These are phyloP conservation scores for Synanthedon formicaeformis DNA, from an alignment of 2,888 invertebrate genomes.

Conservation along the genomic window DNA sequence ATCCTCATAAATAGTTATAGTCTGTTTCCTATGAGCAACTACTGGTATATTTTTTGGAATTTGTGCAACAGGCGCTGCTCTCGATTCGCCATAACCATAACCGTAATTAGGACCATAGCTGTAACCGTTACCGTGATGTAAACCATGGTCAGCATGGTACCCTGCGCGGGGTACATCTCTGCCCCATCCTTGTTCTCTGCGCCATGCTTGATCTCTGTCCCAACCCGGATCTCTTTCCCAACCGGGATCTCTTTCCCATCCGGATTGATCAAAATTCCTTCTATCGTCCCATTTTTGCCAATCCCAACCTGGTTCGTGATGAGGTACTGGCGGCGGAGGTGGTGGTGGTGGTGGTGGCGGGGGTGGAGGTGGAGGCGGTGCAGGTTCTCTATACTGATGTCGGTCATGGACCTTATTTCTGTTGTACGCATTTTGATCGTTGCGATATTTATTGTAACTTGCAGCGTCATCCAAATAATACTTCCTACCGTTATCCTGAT, in stretches of 20 bases:
- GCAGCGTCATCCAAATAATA: slow-evolving; percentile 56
- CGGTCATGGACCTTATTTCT: slow-evolving; percentile 45
- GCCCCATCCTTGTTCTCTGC: slow-evolving; percentile 26
- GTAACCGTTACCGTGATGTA: slow-evolving; percentile 51
- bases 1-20: slow-evolving; percentile 66
- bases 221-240: slow-evolving; percentile 26
- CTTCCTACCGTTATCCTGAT: slow-evolving; percentile 56
- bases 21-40: slow-evolving; percentile 57
- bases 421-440: slow-evolving; percentile 45
- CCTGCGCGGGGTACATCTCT: slow-evolving; percentile 51
- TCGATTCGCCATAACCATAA: slow-evolving; percentile 49
- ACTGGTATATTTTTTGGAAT: slow-evolving; percentile 45
- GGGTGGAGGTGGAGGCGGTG: slow-evolving; percentile 2
- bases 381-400: slow-evolving; percentile 36
- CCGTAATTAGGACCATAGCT: slow-evolving; percentile 50
- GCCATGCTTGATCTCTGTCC: slow-evolving; percentile 27
- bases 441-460: slow-evolving; percentile 50
- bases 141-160: slow-evolving; percentile 51
- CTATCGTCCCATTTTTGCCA: slow-evolving; percentile 42
- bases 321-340: slow-evolving; percentile 19
- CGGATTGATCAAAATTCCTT: slow-evolving; percentile 27
- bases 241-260: slow-evolving; percentile 7
- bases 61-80: slow-evolving; percentile 40
- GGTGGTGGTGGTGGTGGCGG: not conserved
- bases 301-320: slow-evolving; percentile 42